Conservation (phyloP, 1,140 invertebrate genomes). For the Calosoma granatense region DNA sequence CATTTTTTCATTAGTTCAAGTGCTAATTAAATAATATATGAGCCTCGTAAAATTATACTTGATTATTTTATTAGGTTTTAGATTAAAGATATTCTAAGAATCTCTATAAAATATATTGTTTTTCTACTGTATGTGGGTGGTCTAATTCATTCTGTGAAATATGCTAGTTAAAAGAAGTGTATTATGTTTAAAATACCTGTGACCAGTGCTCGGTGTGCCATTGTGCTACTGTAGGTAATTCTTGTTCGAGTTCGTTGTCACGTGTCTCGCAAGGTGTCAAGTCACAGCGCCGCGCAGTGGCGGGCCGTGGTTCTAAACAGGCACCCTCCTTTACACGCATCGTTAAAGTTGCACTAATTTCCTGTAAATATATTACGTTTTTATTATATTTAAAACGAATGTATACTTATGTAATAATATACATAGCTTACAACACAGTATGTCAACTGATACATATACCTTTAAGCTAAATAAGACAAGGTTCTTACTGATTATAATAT, state of each 20-base stretch:
- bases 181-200: conserved; percentile 1
- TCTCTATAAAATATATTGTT: too few species aligned
- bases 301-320: conserved; percentile 38
- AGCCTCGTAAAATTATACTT: too few species aligned
- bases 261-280: conserved; percentile 22
- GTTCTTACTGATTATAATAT: too few species aligned
- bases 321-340: conserved; percentile 42
- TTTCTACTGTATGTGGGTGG: too few species aligned
- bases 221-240: conserved; percentile 16
- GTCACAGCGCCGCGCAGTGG: conserved; percentile 23
- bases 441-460: too few species aligned
- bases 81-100: too few species aligned
- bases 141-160: not conserved
- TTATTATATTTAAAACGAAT: not conserved
- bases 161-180: not conserved
- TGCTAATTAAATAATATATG: too few species aligned
- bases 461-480: too few species aligned
- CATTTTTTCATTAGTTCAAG: too few species aligned
- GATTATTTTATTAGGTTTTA: too few species aligned
- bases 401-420: too few species aligned
- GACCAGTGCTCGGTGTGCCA: conserved; percentile 29
- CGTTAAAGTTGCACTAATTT: conserved; percentile 39
- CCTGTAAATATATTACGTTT: conserved; percentile 16
- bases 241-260: conserved; percentile 28
- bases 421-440: too few species aligned